These are phyloP conservation scores for Sturmia bella DNA, from an alignment of 2,888 invertebrate species.

Conservation along the genomic window DNA sequence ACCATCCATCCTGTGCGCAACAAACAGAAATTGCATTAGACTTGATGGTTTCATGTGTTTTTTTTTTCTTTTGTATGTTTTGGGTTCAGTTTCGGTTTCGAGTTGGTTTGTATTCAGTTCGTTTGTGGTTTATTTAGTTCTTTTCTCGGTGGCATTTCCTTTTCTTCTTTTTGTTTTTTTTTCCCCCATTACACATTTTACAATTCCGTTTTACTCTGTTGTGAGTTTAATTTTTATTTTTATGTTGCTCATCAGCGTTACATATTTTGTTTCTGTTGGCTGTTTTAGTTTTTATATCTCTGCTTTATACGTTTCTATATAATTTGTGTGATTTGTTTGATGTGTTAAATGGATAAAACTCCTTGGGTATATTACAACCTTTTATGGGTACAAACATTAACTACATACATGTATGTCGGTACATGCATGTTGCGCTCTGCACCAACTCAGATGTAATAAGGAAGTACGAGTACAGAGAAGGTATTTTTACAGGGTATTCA, in stretches of 20 bases:
- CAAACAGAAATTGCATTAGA: conserved; percentile 53
- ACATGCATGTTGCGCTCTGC: too few species aligned
- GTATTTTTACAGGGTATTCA: too few species aligned
- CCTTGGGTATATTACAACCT: neutral
- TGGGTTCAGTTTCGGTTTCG: conserved; percentile 30
- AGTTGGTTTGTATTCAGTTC: conserved; percentile 28
- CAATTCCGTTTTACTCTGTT: neutral
- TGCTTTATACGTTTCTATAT: conserved; percentile 29
- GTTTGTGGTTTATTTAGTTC: conserved; percentile 29
- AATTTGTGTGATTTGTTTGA: conserved; percentile 23
- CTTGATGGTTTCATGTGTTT: conserved; percentile 44
- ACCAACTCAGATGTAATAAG: too few species aligned
- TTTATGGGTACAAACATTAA: neutral
- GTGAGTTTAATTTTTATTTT: conserved; percentile 38
- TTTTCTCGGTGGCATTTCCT: conserved; percentile 15
- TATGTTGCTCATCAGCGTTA: conserved; percentile 44
- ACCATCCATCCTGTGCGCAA: conserved; percentile 8
- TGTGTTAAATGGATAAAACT: conserved; percentile 14
- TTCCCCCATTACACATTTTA: neutral
- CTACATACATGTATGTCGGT: too few species aligned
- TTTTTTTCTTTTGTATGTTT: too few species aligned
- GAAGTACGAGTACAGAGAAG: too few species aligned
- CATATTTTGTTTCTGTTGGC: conserved; percentile 14
- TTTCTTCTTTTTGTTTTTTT: neutral
- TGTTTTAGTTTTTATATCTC: conserved; percentile 1